Evolutionary conservation across 2,797 vertebrate species (phyloP), one percentile per base, ranked within the genome.

Genomic region (Ptychobarbus kaznakovi): DNA sequence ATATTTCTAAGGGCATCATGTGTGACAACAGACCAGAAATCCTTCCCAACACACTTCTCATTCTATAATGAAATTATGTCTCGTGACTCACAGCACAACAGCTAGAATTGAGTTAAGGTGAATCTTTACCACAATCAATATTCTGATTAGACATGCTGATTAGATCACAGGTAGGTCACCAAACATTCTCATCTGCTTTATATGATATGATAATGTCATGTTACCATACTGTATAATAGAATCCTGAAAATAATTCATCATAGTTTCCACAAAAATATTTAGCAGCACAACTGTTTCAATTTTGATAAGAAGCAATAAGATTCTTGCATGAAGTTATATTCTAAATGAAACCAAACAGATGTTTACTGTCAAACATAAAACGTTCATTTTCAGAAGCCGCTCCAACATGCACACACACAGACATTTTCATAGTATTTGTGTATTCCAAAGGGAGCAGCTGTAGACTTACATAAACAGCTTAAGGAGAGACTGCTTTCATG

Each of bases 401-500:
- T 76, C 42, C 1, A 10, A 35, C 18, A 25, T 25, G 16, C 46
- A 61, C 12, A 15, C 18, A 25, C 42, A 12, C 28, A 74, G 25
- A 75, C n/a, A 73, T 38, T 65, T 35, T 40, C 1, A 74, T 25
- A 51, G 42, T 51, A 65, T 65, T 51, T 74, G 35, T 66, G 61
- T 68, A 69, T 68, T 68, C 15, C 61, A 69, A 68, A 42, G 61
- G 11, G 63, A 77, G 46, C 73, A 84, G 82, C 63, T 32, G 32
- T 77, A 53, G 38, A 53, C 61, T 77, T 84, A 77, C 18, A 84
- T 77, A 69, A 76, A 69, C 73, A 84, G 73, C 73, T 84, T 84
- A 77, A 63, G 25, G 42, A 65, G 61, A 49, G 63, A 35, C 6
- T 22, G 32, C 46, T 84, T 84, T 40, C 8, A 56, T 16, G 25